Evolutionary conservation across 2,888 invertebrate genomes (phyloP).

Genomic region (Lamproptera curius): DNA sequence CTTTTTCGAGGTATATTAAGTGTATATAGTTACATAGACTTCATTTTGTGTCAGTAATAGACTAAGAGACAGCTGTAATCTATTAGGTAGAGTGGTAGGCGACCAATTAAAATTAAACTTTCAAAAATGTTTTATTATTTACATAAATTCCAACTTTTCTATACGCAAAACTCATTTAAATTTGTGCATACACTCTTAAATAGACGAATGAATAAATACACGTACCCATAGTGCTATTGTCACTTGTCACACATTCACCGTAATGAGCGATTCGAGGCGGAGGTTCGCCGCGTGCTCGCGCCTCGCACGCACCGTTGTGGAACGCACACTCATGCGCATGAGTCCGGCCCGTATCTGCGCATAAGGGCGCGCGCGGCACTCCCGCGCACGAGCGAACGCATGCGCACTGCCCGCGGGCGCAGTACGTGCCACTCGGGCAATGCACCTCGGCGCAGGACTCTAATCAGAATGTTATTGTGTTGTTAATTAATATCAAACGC

Average conservation of each 20-base stretch:
- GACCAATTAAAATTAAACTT: no score
- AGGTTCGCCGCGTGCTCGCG: slow-evolving; percentile 80
- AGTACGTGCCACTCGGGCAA: slow-evolving; percentile 89
- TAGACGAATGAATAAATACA: no score
- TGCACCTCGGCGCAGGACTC: slow-evolving; percentile 87
- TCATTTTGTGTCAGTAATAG: no score
- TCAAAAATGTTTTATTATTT: no score
- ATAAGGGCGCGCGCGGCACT: slow-evolving; percentile 83
- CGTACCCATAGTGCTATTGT: slow-evolving; percentile 61
- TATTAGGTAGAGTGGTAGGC: no score
- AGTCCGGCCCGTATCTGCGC: slow-evolving; percentile 86
- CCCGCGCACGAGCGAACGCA: slow-evolving; percentile 88
- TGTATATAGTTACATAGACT: no score
- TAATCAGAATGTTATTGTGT: slow-evolving; percentile 40
- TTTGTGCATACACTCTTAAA: no score
- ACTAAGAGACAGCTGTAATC: no score
- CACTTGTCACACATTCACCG: slow-evolving; percentile 83
- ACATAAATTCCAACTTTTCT: no score
- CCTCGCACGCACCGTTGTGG: slow-evolving; percentile 84
- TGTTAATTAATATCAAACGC: no score
- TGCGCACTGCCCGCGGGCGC: slow-evolving; percentile 89
- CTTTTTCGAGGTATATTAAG: no score
- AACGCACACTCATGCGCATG: slow-evolving; percentile 91
- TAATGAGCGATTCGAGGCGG: slow-evolving; percentile 81
- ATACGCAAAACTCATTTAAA: no score